These are phyloP conservation scores for Zaprionus ghesquierei DNA, from an alignment of 1,140 invertebrate genomes.

Conservation along the genomic window DNA sequence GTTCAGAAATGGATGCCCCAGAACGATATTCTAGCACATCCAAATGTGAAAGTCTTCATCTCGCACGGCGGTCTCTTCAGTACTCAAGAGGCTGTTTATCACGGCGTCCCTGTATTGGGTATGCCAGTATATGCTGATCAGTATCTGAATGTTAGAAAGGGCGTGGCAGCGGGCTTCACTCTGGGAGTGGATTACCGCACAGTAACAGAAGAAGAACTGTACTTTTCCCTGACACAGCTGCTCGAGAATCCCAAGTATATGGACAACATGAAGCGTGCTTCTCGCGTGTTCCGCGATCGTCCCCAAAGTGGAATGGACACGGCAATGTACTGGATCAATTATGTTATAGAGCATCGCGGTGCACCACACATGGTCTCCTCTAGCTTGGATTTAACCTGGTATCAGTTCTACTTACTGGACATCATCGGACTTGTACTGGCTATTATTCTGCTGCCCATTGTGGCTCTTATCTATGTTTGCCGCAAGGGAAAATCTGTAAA, in stretches of 20 bases:
- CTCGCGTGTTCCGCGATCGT: conserved; percentile 84
- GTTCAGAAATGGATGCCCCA: conserved; percentile 86
- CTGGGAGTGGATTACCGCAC: conserved; percentile 56
- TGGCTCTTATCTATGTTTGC: conserved; percentile 22
- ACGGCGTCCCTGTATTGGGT: conserved; percentile 85
- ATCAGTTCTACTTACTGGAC: conserved; percentile 86
- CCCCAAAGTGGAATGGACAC: conserved; percentile 84
- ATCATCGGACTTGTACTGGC: conserved; percentile 66
- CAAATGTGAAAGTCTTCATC: conserved; percentile 85
- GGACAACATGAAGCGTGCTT: conserved; percentile 78
- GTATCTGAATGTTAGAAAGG: conserved; percentile 60
- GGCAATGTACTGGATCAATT: conserved; percentile 86
- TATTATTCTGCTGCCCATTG: conserved; percentile 28
- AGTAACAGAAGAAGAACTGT: conserved; percentile 76
- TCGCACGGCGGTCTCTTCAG: conserved; percentile 86
- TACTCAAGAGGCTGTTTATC: conserved; percentile 85
- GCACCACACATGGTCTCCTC: conserved; percentile 84
- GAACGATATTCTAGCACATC: conserved; percentile 85
- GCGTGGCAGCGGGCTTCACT: conserved; percentile 41
- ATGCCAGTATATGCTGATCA: conserved; percentile 86
- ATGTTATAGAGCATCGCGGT: conserved; percentile 85
- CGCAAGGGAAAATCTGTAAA: conserved; percentile 9
- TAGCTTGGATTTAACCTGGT: conserved; percentile 84
- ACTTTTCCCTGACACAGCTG: conserved; percentile 77
- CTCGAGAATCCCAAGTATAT: conserved; percentile 83